Base-by-base conservation (phyloP, 1,140 invertebrate species). In the Acromyrmex charruanus region DNA sequence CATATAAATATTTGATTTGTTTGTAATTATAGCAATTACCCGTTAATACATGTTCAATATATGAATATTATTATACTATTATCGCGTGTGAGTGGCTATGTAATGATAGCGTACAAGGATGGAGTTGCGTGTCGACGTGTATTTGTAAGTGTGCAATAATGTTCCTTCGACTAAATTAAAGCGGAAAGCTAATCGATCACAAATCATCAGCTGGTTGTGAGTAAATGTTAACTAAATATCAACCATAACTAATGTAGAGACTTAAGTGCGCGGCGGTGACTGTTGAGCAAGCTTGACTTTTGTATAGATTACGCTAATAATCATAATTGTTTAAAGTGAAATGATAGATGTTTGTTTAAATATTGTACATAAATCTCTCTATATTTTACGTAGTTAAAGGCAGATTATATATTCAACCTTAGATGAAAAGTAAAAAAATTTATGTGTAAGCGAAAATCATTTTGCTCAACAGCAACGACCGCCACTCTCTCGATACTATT, bases 161-260 rank as follows among this genome's bases (percentile, higher is more conserved):
- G 89, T 91, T 90, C 71, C 80, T 91, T 91, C 79, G 69, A 86
- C 49, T 88, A 87, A 79, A 61, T 44, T 90, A 90, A 49, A 90
- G 81, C 69, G 18, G 58, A 85, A 87, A 88, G 88, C 58, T 91
- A 85, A 84, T 79, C 84, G 82, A 90, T 90, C 91, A 93, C 86
- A 93, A 92, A 93, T 93, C 91, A 93, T 93, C 91, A 92, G 90
- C 88, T 93, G 92, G 92, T 93, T 93, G 92, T 93, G 92, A 93
- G 74, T 93, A 93, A 92, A 92, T 91, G 88, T 92, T 92, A 91
- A 92, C 66, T 63, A 88, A 87, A 53, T 88, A 90, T 90, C 80
- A 72, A 79, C 55, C 28, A 61, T 85, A 16, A 81, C 16, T 44
- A 65, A 80, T 14, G 69, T 85, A 79, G 75, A 85, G 39, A 85